Evolutionary conservation across 2,888 invertebrate genomes (phyloP), one percentile per base, ranked within the genome.

Genomic region (Drosophila trichaetosa): DNA sequence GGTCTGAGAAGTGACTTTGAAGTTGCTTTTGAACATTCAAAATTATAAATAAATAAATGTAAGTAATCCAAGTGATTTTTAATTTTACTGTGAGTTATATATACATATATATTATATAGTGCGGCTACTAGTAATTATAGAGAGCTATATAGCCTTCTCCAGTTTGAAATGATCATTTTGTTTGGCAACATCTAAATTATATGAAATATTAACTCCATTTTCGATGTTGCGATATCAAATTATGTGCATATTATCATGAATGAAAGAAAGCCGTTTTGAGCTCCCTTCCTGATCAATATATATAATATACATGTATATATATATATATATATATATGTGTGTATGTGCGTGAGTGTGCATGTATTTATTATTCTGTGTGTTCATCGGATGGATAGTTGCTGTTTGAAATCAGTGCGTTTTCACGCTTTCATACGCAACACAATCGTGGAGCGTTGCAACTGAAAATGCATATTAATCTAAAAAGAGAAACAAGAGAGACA

Each of bases 371-470:
- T 27, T 29, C 60, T 36, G 49, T 51, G 38, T 54, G 63, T 62
- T 64, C 42, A 63, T 46, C 46, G 46, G 46, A 62, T 75, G 78
- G 76, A 60, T 76, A 72, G 49, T 48, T 51, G 53, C 51, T 61
- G 63, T 29, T 62, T 66, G 63, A 70, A 78, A 65, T 65, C 72
- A 64, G 53, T 66, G 71, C 63, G 76, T 69, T 82, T 80, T 82
- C 80, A 81, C 80, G 78, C 80, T 80, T 83, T 83, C 83, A 38
- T 72, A 74, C 80, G 80, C 68, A 68, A 54, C 59, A 70, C 74
- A 73, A 63, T 73, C 61, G 56, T 51, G 40, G 18, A 77, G 60
- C 27, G 40, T 38, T 38, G 53, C 33, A 51, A 51, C 36, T 61
- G 40, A 29, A 63, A 70, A 69, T 38, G 40, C 31, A 36, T 21